Base-by-base conservation (phyloP, 2,888 invertebrate genomes). In the Meganola albula region DNA sequence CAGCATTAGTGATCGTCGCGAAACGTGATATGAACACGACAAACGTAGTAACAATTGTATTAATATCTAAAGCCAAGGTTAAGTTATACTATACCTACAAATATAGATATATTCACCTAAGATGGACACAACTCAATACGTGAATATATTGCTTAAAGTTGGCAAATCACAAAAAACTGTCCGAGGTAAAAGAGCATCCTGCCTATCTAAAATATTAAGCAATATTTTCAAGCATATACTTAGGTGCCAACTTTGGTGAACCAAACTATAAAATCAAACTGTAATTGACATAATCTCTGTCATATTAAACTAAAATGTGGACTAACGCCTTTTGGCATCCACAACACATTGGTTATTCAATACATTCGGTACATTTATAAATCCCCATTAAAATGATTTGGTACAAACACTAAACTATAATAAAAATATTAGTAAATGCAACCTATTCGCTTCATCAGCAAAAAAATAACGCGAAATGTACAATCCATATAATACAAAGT, bases 391-490 rank as follows among this genome's bases (percentile, higher is more conserved):
- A 53, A 67, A 67, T 63, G 63, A 78, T 83, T 84, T 80, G 84
- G 84, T 83, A 83, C 75, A 74, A 78, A 77, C 74, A 68, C 74
- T 79, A 80, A 67, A 48, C 78, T 83, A 82, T 64, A 53, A 74
- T 79, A 82, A 79, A n/a, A 78, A 79, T 73, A 84, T 83, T 84
- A 84, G 85, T 84, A 84, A 85, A 85, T 84, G 85, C 85, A 83
- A 74, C 62, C 76, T 80, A 79, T 73, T 74, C 67, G 61, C 71
- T 60, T 49, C 51, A 43, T 54, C 66, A 61, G 68, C 68, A 63
- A n/a, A 63, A 67, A 53, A 50, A 60, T 49, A 72, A 72, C 72
- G 66, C 74, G 64, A 74, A 75, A 76, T 76, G 58, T 77, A 78
- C 78, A 82, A 80, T 72, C 70, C 64, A 70, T 70, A 72, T 66